Conservation (phyloP, 2,113 vertebrate genomes). For the Camelus dromedarius region DNA sequence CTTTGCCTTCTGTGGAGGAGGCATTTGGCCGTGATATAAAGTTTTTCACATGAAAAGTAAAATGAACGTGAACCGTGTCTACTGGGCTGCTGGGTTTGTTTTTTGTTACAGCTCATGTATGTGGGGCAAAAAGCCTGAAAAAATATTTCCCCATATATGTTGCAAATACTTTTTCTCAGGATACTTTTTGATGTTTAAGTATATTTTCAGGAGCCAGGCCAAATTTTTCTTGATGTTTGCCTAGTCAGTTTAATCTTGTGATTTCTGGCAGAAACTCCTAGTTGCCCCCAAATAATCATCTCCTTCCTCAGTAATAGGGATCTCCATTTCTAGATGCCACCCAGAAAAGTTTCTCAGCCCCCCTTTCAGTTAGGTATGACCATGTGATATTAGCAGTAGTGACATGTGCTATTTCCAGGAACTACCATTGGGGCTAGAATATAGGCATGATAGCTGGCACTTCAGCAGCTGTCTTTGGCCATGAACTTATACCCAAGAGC, state of each 20-base stretch:
- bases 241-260: neutral
- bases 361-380: neutral
- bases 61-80: no score
- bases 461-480: neutral
- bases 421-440: accelerated
- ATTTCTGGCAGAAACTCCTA: neutral
- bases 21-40: neutral
- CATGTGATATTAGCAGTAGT: no score
- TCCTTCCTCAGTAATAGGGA: neutral
- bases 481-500: no score
- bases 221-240: neutral
- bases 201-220: accelerated
- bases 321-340: neutral
- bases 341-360: neutral
- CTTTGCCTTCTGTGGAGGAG: neutral
- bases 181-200: neutral
- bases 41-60: neutral
- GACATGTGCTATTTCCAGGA: neutral
- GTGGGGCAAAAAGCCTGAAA: neutral
- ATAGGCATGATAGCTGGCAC: neutral
- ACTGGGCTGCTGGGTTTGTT: neutral
- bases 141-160: neutral
- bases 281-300: neutral
- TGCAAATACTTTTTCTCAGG: neutral
- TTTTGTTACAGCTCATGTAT: neutral